phyloP scores from a whole-genome alignment of 2,888 invertebrate genomes.

The Pristionchus exspectatus region DNA sequence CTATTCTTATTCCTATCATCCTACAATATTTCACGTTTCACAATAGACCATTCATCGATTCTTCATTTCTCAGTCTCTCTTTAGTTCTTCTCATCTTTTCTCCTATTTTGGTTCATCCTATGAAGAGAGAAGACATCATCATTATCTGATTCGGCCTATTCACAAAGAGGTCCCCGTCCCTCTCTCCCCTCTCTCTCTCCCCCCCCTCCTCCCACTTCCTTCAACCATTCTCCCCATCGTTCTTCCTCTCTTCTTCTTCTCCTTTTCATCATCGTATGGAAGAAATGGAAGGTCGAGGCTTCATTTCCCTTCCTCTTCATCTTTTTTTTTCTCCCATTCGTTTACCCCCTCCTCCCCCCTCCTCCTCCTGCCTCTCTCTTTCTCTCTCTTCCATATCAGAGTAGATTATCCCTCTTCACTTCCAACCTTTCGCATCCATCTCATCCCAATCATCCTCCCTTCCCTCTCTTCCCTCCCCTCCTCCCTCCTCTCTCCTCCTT shows the following conservation, averaged over 20 bases:
- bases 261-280: conserved; percentile 34
- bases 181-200: conserved; percentile 9
- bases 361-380: neutral
- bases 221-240: neutral
- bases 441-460: conserved; percentile 1
- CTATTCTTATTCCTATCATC: neutral
- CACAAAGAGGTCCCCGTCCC: neutral
- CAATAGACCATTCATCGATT: neutral
- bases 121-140: conserved; percentile 34
- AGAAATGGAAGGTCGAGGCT: conserved; percentile 37
- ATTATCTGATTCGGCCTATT: conserved; percentile 43
- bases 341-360: neutral
- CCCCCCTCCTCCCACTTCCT: conserved; percentile 12
- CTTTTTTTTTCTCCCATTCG: conserved; percentile 5
- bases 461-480: neutral
- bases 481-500: neutral
- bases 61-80: neutral
- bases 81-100: conserved; percentile 23
- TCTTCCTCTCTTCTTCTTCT: conserved; percentile 21
- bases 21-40: neutral
- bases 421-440: conserved; percentile 19
- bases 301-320: conserved; percentile 26
- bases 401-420: neutral
- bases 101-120: neutral
- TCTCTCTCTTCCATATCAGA: neutral